Evolutionary conservation across 2,888 invertebrate species (phyloP).

Genomic region (Caenorhabditis imperialis): DNA sequence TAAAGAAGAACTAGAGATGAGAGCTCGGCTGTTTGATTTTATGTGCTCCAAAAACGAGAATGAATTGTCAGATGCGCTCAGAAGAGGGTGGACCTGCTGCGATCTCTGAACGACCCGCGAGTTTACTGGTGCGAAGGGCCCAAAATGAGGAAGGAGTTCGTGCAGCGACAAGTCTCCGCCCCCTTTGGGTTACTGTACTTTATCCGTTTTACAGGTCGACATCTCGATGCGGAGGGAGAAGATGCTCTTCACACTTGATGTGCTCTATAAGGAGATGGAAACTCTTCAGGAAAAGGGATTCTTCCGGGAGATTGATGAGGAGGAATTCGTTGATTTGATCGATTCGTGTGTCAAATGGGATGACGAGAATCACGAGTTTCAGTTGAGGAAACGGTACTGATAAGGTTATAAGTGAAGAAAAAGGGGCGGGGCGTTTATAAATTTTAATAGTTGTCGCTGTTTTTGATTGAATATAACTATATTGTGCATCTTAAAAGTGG

Average conservation of each 20-base stretch:
- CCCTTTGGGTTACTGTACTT: too few species aligned
- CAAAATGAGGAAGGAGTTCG: constrained; percentile 20
- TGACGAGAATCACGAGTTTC: constrained; percentile 17
- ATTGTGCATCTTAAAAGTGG: too few species aligned
- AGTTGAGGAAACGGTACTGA: constrained; percentile 14
- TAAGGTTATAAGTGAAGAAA: too few species aligned
- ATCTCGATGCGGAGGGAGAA: constrained; percentile 3
- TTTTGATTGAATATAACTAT: too few species aligned
- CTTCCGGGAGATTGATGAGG: neutral
- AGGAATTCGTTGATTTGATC: constrained; percentile 1
- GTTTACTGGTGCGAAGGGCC: constrained; percentile 29
- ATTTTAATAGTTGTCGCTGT: too few species aligned
- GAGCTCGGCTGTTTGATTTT: too few species aligned
- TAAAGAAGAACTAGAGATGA: too few species aligned
- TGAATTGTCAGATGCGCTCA: too few species aligned
- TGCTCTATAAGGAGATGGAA: neutral
- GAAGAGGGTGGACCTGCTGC: constrained; percentile 19
- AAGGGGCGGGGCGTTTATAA: too few species aligned
- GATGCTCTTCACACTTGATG: constrained; percentile 9
- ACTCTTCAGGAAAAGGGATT: neutral
- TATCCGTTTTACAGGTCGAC: constrained; percentile 9
- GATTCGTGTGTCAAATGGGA: neutral
- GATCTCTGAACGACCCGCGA: constrained; percentile 30
- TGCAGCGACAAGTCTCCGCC: constrained; percentile 12
- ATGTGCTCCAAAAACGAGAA: too few species aligned